Percentiles rank a stretch among this genome's conserved stretches.
Evolutionary conservation across 2,797 vertebrate species (phyloP).

Genomic region (Hoplostethus atlanticus): DNA sequence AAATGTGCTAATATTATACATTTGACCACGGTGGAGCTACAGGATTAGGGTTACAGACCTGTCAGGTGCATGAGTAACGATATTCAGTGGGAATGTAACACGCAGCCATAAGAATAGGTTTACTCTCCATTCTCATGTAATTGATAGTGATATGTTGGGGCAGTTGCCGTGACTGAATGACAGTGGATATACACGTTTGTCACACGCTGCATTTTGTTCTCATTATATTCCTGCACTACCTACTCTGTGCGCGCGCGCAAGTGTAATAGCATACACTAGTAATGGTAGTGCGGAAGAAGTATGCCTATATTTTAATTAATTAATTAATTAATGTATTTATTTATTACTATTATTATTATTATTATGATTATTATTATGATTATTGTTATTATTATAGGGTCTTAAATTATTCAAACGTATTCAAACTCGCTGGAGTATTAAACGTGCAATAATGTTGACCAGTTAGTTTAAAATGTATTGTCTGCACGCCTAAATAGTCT

Average conservation of each 20-base stretch:
- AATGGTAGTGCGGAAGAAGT: no score
- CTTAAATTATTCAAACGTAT: not conserved
- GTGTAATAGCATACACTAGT: no score
- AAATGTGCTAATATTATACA: no score
- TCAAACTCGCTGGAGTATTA: not conserved
- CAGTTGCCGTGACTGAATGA: not conserved
- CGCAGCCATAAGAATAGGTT: no score
- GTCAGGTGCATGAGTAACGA: constrained; percentile 10
- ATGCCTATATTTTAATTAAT: no score
- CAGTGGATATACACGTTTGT: no score
- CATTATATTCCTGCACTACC: not conserved
- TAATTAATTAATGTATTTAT: no score
- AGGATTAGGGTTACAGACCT: not conserved
- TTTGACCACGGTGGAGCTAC: no score
- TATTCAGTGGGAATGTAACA: no score
- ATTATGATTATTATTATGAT: no score
- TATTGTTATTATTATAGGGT: not conserved
- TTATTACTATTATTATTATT: no score
- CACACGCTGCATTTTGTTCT: not conserved
- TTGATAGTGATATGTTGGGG: not conserved
- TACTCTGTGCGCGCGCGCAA: not conserved
- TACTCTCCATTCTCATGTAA: not conserved
- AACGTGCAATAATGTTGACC: not conserved
- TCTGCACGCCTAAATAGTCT: no score
- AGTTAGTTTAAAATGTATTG: constrained; percentile 1